Conservation (phyloP, 2,113 vertebrate species). For the Chascanopsetta lugubris region DNA sequence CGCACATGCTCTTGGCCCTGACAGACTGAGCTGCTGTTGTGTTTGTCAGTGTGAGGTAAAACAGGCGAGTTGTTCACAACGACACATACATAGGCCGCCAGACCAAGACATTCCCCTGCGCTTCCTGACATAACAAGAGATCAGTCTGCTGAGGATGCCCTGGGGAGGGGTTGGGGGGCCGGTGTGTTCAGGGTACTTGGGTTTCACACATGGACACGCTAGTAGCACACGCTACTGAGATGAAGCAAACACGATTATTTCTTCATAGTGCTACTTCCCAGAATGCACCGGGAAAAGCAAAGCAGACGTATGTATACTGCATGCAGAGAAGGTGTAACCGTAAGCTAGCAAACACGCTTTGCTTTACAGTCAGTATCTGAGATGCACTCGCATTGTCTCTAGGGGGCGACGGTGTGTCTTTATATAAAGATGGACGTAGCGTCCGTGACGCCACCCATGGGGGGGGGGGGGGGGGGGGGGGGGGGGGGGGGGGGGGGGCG, state of each 20-base stretch:
- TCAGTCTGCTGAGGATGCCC: background rate
- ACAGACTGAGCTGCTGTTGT: background rate
- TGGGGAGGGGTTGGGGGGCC: background rate
- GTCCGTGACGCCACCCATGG: too few species aligned
- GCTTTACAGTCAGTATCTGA: too few species aligned
- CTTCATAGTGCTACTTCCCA: constrained; percentile 8
- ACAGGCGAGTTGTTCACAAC: too few species aligned
- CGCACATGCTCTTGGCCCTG: background rate
- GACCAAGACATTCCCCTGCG: background rate
- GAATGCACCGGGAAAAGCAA: background rate
- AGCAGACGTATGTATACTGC: background rate
- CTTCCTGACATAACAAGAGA: constrained; percentile 13
- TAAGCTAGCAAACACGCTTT: too few species aligned
- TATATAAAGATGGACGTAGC: too few species aligned
- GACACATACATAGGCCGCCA: background rate
- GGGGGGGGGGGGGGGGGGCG: background rate
- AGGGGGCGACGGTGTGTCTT: too few species aligned
- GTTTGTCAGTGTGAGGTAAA: too few species aligned
- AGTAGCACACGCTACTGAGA: constrained; percentile 7
- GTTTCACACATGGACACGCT: background rate
- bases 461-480: too few species aligned
- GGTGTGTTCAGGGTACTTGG: constrained; percentile 11
- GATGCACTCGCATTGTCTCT: too few species aligned
- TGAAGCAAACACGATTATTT: background rate
- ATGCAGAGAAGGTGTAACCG: constrained; percentile 11